phyloP scores from a whole-genome alignment of 2,113 vertebrate species.

The Onychostoma macrolepis region DNA sequence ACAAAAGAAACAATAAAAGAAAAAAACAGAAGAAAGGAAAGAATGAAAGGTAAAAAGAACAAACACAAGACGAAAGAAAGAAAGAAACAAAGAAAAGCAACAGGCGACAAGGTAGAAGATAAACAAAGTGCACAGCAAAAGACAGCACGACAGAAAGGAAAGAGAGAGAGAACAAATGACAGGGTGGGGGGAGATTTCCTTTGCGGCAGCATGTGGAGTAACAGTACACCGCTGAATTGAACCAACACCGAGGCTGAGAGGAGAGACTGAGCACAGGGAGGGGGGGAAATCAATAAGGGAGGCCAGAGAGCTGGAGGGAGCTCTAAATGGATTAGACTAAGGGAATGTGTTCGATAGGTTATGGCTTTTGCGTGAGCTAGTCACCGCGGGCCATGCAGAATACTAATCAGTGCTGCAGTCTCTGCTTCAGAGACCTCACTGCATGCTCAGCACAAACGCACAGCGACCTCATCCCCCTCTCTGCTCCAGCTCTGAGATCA shows the following conservation, averaged over 20 bases:
- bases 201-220: slow-evolving; percentile 35
- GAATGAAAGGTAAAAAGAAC: not conserved
- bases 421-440: slow-evolving; percentile 43
- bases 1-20: not conserved
- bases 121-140: slow-evolving; percentile 3
- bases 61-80: no score
- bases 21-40: not conserved
- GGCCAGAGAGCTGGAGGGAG: slow-evolving; percentile 76
- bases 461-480: slow-evolving; percentile 44
- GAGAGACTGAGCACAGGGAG: slow-evolving; percentile 66
- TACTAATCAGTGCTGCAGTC: slow-evolving; percentile 55
- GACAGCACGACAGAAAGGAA: not conserved
- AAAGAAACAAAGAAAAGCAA: not conserved
- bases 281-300: slow-evolving; percentile 79
- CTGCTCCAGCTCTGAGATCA: slow-evolving; percentile 32
- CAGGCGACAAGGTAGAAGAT: not conserved
- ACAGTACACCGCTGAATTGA: slow-evolving; percentile 33
- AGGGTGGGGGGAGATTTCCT: slow-evolving; percentile 22
- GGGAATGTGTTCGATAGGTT: slow-evolving; percentile 83
- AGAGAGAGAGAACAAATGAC: slow-evolving; percentile 22
- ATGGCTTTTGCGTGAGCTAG: slow-evolving; percentile 75
- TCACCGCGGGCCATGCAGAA: slow-evolving; percentile 68
- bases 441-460: slow-evolving; percentile 54
- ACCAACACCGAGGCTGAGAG: slow-evolving; percentile 33
- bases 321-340: slow-evolving; percentile 82